These are phyloP conservation scores for Selenia dentaria DNA, from an alignment of 2,888 invertebrate species.

Conservation along the genomic window DNA sequence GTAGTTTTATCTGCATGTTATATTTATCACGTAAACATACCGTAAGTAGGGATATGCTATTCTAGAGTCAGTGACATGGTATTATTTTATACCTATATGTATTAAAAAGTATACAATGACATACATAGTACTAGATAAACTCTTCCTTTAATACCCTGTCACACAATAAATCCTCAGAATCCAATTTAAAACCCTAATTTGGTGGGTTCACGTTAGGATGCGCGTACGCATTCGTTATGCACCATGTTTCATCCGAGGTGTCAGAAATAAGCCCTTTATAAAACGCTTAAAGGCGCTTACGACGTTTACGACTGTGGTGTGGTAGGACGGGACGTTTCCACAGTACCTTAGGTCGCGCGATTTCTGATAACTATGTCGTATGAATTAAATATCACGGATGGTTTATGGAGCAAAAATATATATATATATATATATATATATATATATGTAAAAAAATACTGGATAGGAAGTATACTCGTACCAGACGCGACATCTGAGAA, in stretches of 20 bases:
- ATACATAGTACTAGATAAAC: background rate
- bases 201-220: conserved; percentile 51
- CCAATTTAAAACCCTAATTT: conserved; percentile 60
- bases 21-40: no score
- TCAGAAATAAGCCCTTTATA: conserved; percentile 78
- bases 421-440: no score
- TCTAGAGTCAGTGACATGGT: no score
- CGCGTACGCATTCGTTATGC: conserved; percentile 64
- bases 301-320: conserved; percentile 21
- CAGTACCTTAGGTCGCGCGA: conserved; percentile 7
- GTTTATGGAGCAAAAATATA: no score
- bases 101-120: background rate
- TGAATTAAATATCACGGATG: no score
- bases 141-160: conserved; percentile 19
- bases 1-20: no score
- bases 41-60: no score
- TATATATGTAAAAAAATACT: no score
- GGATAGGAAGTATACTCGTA: no score
- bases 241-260: conserved; percentile 78
- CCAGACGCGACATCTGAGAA: no score
- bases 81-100: no score
- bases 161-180: conserved; percentile 49
- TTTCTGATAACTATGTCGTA: no score
- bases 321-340: background rate
- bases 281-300: conserved; percentile 69